These are phyloP conservation scores for Dallia pectoralis DNA, from an alignment of 2,797 vertebrate species.

Conservation along the genomic window DNA sequence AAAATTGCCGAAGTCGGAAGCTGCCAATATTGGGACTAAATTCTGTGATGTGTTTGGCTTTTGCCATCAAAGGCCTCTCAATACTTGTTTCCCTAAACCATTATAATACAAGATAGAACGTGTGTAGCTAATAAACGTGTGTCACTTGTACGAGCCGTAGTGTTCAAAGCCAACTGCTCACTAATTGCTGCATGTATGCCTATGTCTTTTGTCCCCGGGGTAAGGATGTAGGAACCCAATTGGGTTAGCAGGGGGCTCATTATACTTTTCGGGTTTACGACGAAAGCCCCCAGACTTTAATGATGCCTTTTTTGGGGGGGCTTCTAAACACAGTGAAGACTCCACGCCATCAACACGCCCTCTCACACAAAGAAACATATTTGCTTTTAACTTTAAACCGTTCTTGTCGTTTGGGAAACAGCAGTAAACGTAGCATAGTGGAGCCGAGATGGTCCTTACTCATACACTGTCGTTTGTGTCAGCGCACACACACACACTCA, in stretches of 20 bases:
- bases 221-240: not conserved
- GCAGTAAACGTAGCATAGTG: not conserved
- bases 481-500: not conserved
- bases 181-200: conserved; percentile 6
- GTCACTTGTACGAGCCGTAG: not conserved
- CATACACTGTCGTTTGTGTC: not conserved
- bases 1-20: not conserved
- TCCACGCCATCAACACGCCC: not conserved
- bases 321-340: not conserved
- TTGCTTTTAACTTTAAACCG: not conserved
- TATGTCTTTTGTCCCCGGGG: not conserved
- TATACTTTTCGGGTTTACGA: not conserved
- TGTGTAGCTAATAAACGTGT: not conserved
- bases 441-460: not conserved
- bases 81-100: not conserved
- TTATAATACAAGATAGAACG: not conserved
- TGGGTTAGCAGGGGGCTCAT: conserved; percentile 4
- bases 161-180: not conserved
- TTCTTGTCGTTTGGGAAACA: not conserved
- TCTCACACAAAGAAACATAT: not conserved
- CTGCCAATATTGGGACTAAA: not conserved
- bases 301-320: not conserved
- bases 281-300: not conserved
- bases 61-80: not conserved
- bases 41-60: not conserved